Evolutionary conservation across 2,113 vertebrate genomes (phyloP), one percentile per base, ranked within the genome.

Genomic region (Chionomys nivalis): DNA sequence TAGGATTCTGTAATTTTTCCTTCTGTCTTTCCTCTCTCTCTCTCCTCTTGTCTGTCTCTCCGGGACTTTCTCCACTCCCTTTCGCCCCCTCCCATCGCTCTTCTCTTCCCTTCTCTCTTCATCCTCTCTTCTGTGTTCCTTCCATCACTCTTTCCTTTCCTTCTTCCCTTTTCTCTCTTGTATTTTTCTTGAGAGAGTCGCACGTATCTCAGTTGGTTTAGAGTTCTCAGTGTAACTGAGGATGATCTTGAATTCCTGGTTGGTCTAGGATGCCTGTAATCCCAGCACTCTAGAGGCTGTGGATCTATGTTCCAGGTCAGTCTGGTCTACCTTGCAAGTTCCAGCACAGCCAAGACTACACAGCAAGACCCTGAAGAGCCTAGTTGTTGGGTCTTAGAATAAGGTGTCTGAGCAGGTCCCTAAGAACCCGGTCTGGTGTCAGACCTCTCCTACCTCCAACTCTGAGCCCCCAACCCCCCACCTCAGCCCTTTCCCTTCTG

Each of bases 391-490:
- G 31, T 83, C 68, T 52, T 42, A 82, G 68, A 88, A 33, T 9
- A 17, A 14, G 47, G 19, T 89, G 1, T 31, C 23, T 75, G 63
- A 52, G 39, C 4, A 39, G n/a, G 47, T 58, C n/a, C 85, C 58
- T 12, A 77, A 55, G 58, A 87, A 61, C 21, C 31, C 52, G 13
- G 73, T n/a, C 87, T 33, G 39, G 19, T 44, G 76, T 47, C 19
- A 19, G 58, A 39, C n/a, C 16, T 73, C 28, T 89, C 24, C 58
- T 65, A 39, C 58, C 65, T 92, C 82, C 12, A 7, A 39, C 36
- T 0, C 11, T 5, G 33, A 63, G 1, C 21, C 58, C 23, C 23
- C 31, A 4, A 4, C 0, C 6, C 19, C 17, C 3, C 24, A 23
- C 19, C 11, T 12, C 21, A 44, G 58, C 28, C 39, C 42, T 66